Conservation (phyloP, 2,113 vertebrate genomes). For the Phoxinus phoxinus region DNA sequence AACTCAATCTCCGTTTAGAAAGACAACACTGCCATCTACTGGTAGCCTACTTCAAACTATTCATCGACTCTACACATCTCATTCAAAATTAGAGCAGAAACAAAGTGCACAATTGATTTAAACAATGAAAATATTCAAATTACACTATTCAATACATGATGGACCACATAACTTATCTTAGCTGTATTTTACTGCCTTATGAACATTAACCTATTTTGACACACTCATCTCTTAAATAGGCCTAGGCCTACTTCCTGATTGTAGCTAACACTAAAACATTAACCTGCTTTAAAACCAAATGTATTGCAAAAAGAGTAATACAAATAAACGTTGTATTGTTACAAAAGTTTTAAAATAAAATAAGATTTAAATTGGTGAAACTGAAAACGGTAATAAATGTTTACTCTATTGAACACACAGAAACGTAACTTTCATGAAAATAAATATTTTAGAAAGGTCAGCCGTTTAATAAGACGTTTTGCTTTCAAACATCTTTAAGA, state of each 20-base stretch:
- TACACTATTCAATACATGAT: neutral
- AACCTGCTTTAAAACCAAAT: too few relatives aligned
- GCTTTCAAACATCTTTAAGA: neutral
- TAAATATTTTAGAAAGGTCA: neutral
- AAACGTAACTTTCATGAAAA: neutral
- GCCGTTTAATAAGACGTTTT: neutral
- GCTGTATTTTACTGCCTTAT: too few relatives aligned
- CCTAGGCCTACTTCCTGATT: too few relatives aligned
- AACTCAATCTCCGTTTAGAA: neutral
- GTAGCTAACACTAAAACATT: too few relatives aligned
- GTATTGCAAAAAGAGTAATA: neutral
- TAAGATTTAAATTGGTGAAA: neutral
- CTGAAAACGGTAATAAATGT: neutral
- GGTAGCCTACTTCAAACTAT: neutral
- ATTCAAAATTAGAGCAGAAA: neutral
- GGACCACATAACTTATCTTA: neutral
- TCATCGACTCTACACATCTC: neutral
- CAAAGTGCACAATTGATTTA: neutral
- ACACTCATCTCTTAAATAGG: too few relatives aligned
- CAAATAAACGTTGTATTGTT: neutral
- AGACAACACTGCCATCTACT: constrained; percentile 62
- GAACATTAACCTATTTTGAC: too few relatives aligned
- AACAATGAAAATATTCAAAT: neutral
- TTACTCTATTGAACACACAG: neutral
- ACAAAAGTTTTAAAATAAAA: neutral